These are phyloP conservation scores for Fregata magnificens DNA, from an alignment of 2,113 vertebrate species.

Conservation along the genomic window DNA sequence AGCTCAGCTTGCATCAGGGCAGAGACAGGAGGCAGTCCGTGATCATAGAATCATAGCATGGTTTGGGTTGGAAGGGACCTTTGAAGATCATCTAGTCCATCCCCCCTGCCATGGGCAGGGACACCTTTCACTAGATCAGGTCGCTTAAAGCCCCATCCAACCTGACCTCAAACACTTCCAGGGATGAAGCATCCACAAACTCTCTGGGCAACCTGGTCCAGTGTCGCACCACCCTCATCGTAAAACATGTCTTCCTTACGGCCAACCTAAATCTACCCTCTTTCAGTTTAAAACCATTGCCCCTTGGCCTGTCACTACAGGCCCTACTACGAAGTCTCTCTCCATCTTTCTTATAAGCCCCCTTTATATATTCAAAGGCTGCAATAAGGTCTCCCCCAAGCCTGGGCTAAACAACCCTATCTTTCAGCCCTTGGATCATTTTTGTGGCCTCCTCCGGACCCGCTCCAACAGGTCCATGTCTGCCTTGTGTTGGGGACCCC, in stretches of 20 bases:
- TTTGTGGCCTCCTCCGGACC: background rate
- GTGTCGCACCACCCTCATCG: accelerated
- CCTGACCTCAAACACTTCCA: background rate
- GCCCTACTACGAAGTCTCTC: no score
- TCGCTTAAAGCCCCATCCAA: accelerated
- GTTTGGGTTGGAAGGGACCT: background rate
- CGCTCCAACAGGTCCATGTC: accelerated
- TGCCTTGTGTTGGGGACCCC: background rate
- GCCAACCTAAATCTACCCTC: background rate
- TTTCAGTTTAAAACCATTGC: background rate
- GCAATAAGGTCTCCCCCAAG: accelerated
- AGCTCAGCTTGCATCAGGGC: background rate
- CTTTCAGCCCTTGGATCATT: background rate
- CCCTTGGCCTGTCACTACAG: background rate
- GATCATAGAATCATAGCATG: background rate
- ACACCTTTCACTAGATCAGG: background rate
- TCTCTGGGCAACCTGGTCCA: background rate
- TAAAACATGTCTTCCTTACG: background rate
- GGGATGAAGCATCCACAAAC: background rate
- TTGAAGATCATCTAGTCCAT: no score
- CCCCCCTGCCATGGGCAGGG: background rate
- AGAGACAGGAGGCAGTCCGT: background rate
- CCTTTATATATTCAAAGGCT: background rate
- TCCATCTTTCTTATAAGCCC: background rate
- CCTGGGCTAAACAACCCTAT: background rate